Evolutionary conservation across 2,113 vertebrate species (phyloP), one percentile per base, ranked within the genome.

Genomic region (Cheirogaleus medius): DNA sequence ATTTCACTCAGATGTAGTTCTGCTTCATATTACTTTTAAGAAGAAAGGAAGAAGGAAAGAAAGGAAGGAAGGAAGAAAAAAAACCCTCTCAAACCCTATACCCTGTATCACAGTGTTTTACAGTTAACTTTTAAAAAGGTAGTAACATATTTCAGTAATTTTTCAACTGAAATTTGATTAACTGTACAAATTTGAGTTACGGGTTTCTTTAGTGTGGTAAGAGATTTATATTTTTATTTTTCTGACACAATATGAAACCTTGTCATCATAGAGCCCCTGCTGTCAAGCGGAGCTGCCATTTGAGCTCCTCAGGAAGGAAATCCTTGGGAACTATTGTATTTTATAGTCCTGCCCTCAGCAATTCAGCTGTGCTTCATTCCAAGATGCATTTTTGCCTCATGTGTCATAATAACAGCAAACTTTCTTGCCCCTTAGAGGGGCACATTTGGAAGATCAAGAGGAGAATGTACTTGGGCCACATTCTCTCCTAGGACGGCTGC

Each of bases 351-450:
- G 91, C 85, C 95, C 90, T 97, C 90, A 94, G 86, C 91, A 56
- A 29, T 74, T 98, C 91, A 95, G 89, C 83, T 71, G 94, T 85
- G 86, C 71, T 60, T 96, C 64, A 81, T 96, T 97, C 95, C 90
- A 95, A 69, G 52, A 76, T 54, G 66, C 83, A 87, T 92, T 95
- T 97, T 93, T 95, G 58, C 89, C 81, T 92, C 29, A 0, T 66
- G 87, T 87, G 91, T 95, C 90, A 91, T 49, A 77, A 89, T 58
- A 89, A 73, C 76, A 83, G 89, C 88, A 84, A 94, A 77, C 32
- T 25, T 44, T 60, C 64, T 87, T 78, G 73, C 73, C 47, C 74
- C 52, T 63, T 12, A 15, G 49, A 96, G 60, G 54, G 84, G 60
- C 73, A 86, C 47, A 5, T 86, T 82, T 29, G 68, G 47, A 56